Evolutionary conservation across 2,888 invertebrate species (phyloP), one percentile per base, ranked within the genome.

Genomic region (Leptodirus hochenwartii): DNA sequence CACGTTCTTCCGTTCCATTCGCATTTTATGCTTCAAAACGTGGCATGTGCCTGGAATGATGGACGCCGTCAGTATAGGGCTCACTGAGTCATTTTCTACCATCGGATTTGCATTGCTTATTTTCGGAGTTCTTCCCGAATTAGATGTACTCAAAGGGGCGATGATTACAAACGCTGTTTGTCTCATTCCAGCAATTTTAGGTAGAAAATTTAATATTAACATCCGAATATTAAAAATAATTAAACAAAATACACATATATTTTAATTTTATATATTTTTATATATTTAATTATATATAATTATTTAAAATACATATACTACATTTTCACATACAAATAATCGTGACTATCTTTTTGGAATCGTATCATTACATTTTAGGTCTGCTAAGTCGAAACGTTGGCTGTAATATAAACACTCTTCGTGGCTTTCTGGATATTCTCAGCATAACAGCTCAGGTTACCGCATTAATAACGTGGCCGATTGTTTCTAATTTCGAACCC

Each of bases 101-200:
- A 56, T 79, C 22, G 91, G 90, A 9, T 54, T 81, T 42, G 74
- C 77, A 1, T 51, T 84, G 17, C 61, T 91, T 14, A 64, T 79
- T 15, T 74, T 85, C 38, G 53, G 69, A 17, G 67, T 85, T 24
- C 56, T 91, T 20, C 88, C 90, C 0, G 66, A 25, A 56, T 50
- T 39, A 40, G 82, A 87, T 51, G 75, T 79, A 0, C 62, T 82
- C 6, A 77, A 80, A 48, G 84, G 77, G 2, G 71, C 79, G 2
- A 80, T 85, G 71, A 56, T 90, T 30, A 79, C 81, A 45, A 84
- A 80, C 51, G 81, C 80, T 13, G 64, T 87, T 38, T 84, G 81
- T 47, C 63, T 88, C 40, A 52, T 87, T 8, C 91, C 91, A 0
- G 51, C 43, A 22, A 39, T 85, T 34, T 56, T 80, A 15, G 73